Percentiles rank a stretch among this genome's conserved stretches.
Evolutionary conservation across 1,140 invertebrate genomes (phyloP).

Genomic region (Hyphantria cunea): DNA sequence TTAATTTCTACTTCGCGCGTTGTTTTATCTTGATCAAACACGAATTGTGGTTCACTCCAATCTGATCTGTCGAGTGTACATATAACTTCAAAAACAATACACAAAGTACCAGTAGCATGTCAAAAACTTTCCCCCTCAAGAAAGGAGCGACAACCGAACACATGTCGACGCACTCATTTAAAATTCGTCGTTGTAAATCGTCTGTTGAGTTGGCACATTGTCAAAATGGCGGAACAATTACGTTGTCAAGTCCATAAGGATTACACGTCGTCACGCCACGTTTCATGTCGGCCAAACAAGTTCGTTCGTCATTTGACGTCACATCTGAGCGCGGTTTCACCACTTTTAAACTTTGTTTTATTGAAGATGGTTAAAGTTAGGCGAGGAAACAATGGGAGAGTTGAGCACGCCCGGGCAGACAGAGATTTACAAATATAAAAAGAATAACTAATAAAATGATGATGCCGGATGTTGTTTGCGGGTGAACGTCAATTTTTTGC

Average conservation of each 20-base stretch:
- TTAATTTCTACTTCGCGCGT: no score
- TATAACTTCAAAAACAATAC: no score
- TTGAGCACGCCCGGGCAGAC: slow-evolving; percentile 13
- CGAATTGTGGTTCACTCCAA: no score
- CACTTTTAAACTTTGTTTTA: slow-evolving; percentile 32
- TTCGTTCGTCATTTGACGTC: slow-evolving; percentile 41
- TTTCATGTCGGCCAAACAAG: slow-evolving; percentile 38
- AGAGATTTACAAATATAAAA: slow-evolving; percentile 24
- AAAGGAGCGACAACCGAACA: slow-evolving; percentile 10
- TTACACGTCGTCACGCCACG: slow-evolving; percentile 42
- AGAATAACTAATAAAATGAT: slow-evolving; percentile 28
- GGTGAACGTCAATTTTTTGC: slow-evolving; percentile 23
- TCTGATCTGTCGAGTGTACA: no score
- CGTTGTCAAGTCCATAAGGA: slow-evolving; percentile 41
- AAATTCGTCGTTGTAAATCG: slow-evolving; percentile 37
- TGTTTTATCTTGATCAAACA: no score
- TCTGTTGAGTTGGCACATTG: slow-evolving; percentile 36
- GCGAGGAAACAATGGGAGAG: slow-evolving; percentile 30
- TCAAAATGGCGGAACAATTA: slow-evolving; percentile 50
- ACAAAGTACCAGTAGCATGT: slow-evolving; percentile 10
- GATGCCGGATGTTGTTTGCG: slow-evolving; percentile 20
- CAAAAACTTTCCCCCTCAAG: slow-evolving; percentile 20
- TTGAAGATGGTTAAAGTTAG: slow-evolving; percentile 37
- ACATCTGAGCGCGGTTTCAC: slow-evolving; percentile 17
- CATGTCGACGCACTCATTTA: slow-evolving; percentile 32